Percentiles rank a stretch among this genome's conserved stretches.
phyloP scores from a whole-genome alignment of 2,113 vertebrate genomes.

The Cebus imitator region DNA sequence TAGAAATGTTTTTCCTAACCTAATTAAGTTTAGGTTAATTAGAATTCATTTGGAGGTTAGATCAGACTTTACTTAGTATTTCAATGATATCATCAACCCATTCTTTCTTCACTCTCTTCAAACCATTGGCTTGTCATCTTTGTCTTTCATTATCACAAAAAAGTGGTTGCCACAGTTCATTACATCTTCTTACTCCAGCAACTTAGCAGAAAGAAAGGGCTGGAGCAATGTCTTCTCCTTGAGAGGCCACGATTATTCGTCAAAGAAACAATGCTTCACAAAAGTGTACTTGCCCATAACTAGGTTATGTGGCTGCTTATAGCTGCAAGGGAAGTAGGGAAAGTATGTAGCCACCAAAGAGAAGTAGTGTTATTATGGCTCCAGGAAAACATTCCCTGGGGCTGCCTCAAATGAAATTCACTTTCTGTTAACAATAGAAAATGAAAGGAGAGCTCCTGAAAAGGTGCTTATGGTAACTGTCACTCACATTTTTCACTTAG shows the following conservation, averaged over 20 bases:
- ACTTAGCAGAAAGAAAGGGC: neutral
- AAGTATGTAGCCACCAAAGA: neutral
- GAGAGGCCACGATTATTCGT: neutral
- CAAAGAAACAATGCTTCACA: neutral
- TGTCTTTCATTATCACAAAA: neutral
- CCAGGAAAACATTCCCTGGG: neutral
- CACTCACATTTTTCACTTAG: neutral
- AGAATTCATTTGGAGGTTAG: neutral
- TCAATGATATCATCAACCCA: neutral
- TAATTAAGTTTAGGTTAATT: neutral
- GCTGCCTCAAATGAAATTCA: neutral
- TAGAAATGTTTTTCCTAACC: neutral
- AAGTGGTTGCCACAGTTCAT: neutral
- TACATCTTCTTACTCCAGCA: neutral
- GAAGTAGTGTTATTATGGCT: neutral
- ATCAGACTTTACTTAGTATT: neutral
- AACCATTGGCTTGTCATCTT: neutral
- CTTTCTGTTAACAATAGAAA: neutral
- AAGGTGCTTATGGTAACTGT: neutral
- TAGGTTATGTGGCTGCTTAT: neutral
- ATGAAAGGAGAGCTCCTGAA: neutral
- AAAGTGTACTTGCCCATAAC: neutral
- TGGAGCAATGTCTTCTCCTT: neutral
- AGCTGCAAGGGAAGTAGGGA: neutral
- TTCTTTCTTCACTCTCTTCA: neutral